Evolutionary conservation across 2,113 vertebrate species (phyloP).

Genomic region (Smithornis capensis): DNA sequence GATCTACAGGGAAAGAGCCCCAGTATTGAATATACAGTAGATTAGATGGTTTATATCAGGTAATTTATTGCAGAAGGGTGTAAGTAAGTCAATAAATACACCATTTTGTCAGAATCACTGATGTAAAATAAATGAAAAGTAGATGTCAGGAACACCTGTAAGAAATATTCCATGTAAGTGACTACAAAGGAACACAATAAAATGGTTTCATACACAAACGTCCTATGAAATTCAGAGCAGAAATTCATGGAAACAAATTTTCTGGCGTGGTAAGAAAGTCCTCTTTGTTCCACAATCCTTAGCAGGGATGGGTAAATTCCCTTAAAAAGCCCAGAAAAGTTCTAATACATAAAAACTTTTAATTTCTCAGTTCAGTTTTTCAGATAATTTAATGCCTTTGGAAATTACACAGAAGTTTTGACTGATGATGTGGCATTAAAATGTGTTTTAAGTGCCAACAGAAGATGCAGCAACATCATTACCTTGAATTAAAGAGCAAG

Average conservation of each 20-base stretch:
- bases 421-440: conserved; percentile 13
- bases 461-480: conserved; percentile 54
- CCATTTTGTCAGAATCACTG: not conserved
- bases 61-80: not conserved
- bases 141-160: not conserved
- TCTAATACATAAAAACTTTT: not conserved
- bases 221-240: not conserved
- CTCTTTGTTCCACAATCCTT: not conserved
- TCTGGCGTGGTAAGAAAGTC: not conserved
- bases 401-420: conserved; percentile 12
- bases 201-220: not conserved
- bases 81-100: not conserved
- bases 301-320: not conserved
- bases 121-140: not conserved
- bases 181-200: not conserved
- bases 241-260: not conserved
- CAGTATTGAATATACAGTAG: not conserved
- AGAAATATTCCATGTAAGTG: not conserved
- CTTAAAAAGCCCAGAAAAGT: not conserved
- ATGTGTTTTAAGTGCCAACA: conserved; percentile 25
- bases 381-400: conserved; percentile 26
- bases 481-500: conserved; percentile 61
- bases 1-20: fast-evolving
- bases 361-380: conserved; percentile 34
- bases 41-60: not conserved